A percentile compares a stretch with the other conserved stretches of the same genome.
These are phyloP conservation scores for Epicauta chinensis DNA, from an alignment of 1,140 invertebrate species.

Conservation along the genomic window DNA sequence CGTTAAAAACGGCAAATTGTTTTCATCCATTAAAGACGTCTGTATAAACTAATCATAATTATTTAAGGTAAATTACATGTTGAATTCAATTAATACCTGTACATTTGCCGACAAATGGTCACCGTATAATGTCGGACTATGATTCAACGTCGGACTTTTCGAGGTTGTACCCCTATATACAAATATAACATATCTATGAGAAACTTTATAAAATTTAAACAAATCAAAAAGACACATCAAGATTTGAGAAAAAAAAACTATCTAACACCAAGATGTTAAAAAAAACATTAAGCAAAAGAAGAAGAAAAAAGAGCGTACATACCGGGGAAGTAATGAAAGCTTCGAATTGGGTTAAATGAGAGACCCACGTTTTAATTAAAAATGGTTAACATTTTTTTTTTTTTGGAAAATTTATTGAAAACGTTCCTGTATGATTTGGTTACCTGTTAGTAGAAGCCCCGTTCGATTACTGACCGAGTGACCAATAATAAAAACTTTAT, in stretches of 20 bases:
- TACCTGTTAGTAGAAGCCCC: conserved; percentile 19
- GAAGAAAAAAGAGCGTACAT: conserved; percentile 1
- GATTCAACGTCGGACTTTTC: conserved; percentile 64
- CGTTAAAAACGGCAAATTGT: conserved; percentile 35
- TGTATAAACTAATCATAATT: conserved; percentile 32
- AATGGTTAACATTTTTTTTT: not conserved
- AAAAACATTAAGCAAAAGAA: conserved; percentile 21
- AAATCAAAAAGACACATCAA: not conserved
- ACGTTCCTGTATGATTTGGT: conserved; percentile 33
- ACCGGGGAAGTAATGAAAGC: not conserved
- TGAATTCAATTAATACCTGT: conserved; percentile 50
- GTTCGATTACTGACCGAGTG: conserved; percentile 29
- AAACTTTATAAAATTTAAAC: no score
- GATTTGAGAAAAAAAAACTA: conserved; percentile 10
- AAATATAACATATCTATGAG: conserved; percentile 4
- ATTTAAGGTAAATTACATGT: conserved; percentile 1
- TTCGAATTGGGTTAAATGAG: conserved; percentile 8
- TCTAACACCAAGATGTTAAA: conserved; percentile 22
- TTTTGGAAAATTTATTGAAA: conserved; percentile 2
- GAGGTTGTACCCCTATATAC: conserved; percentile 45
- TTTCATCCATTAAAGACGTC: conserved; percentile 40
- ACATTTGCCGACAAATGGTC: conserved; percentile 67
- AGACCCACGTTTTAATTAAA: not conserved
- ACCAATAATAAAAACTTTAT: conserved; percentile 21
- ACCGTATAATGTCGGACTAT: conserved; percentile 66